Conservation (phyloP, 1,140 invertebrate species). For the Scaptomyza graminum region DNA sequence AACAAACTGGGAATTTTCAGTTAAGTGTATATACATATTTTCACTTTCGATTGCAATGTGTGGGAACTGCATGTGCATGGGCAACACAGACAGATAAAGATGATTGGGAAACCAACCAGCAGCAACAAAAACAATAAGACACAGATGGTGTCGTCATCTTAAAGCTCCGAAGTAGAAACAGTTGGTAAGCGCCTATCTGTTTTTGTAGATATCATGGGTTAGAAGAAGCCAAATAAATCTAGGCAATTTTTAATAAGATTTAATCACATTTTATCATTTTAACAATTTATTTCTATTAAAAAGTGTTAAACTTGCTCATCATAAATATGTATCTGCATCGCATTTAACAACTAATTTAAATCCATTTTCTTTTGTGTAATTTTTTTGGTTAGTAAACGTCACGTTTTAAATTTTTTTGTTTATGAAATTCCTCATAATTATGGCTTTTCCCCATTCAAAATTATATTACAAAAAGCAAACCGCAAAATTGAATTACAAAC, state of each 20-base stretch:
- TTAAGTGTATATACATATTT: constrained; percentile 55
- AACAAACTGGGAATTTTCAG: constrained; percentile 11
- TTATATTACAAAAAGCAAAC: constrained; percentile 17
- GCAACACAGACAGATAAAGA: not conserved
- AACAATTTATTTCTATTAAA: not conserved
- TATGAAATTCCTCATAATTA: constrained; percentile 15
- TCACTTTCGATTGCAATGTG: constrained; percentile 61
- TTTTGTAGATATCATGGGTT: not conserved
- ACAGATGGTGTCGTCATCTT: constrained; percentile 5
- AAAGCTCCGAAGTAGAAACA: not conserved
- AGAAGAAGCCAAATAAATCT: not conserved
- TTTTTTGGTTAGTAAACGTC: constrained; percentile 30
- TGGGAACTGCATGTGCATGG: constrained; percentile 48
- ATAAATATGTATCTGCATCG: not conserved
- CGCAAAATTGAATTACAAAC: constrained; percentile 62
- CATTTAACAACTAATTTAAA: not conserved
- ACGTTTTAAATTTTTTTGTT: constrained; percentile 6
- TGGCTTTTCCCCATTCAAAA: constrained; percentile 12
- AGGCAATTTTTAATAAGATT: not conserved
- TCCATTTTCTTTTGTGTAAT: not conserved
- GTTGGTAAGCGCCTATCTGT: not conserved
- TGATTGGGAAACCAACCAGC: constrained; percentile 9
- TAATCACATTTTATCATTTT: not conserved
- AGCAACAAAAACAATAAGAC: not conserved
- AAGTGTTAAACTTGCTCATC: no score